Evolutionary conservation across 2,888 invertebrate species (phyloP).

Genomic region (Drosophila rubida): DNA sequence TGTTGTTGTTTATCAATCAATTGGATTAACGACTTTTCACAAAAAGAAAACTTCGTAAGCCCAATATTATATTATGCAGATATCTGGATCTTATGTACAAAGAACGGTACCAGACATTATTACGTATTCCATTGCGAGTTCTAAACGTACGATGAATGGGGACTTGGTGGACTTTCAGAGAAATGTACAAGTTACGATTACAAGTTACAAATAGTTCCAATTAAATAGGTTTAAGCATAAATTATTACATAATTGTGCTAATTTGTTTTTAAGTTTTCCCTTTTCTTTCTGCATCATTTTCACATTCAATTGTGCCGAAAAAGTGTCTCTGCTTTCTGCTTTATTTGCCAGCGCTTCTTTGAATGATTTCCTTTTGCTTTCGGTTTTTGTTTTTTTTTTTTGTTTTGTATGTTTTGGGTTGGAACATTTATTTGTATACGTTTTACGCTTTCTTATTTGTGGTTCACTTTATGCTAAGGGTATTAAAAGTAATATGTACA

Average conservation of each 20-base stretch:
- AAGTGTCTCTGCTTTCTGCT: too few species aligned
- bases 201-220: slow-evolving; percentile 38
- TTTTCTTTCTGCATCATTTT: neutral
- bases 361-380: slow-evolving; percentile 11
- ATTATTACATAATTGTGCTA: slow-evolving; percentile 77
- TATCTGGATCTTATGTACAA: slow-evolving; percentile 31
- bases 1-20: slow-evolving; percentile 4
- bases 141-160: slow-evolving; percentile 29
- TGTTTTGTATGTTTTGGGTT: slow-evolving; percentile 13
- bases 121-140: slow-evolving; percentile 67
- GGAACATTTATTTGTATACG: slow-evolving; percentile 56
- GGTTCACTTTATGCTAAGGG: slow-evolving; percentile 64
- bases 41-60: slow-evolving; percentile 45
- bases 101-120: slow-evolving; percentile 26
- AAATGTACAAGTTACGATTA: slow-evolving; percentile 57
- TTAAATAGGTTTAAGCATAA: slow-evolving; percentile 70
- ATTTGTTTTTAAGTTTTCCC: slow-evolving; percentile 47
- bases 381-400: slow-evolving; percentile 4
- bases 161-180: slow-evolving; percentile 40
- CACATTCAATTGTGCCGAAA: too few species aligned
- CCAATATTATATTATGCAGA: slow-evolving; percentile 17
- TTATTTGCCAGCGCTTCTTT: neutral
- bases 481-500: slow-evolving; percentile 74
- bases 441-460: slow-evolving; percentile 64
- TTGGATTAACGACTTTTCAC: slow-evolving; percentile 42